Evolutionary conservation across 2,797 vertebrate genomes (phyloP), one percentile per base, ranked within the genome.

Genomic region (Dipus sagitta): DNA sequence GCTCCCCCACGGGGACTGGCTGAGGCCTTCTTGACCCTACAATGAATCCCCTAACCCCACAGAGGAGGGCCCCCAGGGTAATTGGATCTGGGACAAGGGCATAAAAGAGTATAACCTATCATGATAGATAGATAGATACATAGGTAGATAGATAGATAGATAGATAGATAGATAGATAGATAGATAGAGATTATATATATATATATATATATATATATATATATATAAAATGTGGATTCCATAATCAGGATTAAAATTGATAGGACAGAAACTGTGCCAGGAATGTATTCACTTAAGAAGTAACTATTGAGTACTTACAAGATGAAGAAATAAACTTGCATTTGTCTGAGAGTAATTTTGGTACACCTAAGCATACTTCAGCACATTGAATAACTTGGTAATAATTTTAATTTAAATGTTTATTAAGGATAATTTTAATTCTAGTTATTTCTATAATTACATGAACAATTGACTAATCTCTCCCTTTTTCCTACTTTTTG

Each of bases 381-480:
- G 38, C 38, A 38, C 58, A 86, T 86, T 86, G 24, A 28, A 72
- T 75, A 94, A 92, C 38, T 79, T 89, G 71, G 67, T 80, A 91
- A 84, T 75, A 18, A 64, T 77, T 94, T 94, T 72, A 88, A 95
- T 80, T 79, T 80, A 78, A 58, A 86, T 83, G 6, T 75, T 81
- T 93, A 68, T 64, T 17, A 88, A 84, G 15, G 5, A 94, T 82
- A 84, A 77, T 23, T 83, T 92, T 88, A 86, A 84, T 94, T 88
- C 38, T 64, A 76, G 60, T 85, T 95, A 90, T 71, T 90, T 94
- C 85, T 86, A 85, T 72, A 94, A 95, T 90, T 90, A 90, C 47
- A 78, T 91, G 54, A 94, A 91, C 6, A 52, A 12, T 79, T 60
- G 85, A 52, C 38, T 87, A 79, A 30, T 67, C n/a, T 81, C 26